Evolutionary conservation across 2,888 invertebrate genomes (phyloP).

Genomic region (Drosophila pseudotakahashii): DNA sequence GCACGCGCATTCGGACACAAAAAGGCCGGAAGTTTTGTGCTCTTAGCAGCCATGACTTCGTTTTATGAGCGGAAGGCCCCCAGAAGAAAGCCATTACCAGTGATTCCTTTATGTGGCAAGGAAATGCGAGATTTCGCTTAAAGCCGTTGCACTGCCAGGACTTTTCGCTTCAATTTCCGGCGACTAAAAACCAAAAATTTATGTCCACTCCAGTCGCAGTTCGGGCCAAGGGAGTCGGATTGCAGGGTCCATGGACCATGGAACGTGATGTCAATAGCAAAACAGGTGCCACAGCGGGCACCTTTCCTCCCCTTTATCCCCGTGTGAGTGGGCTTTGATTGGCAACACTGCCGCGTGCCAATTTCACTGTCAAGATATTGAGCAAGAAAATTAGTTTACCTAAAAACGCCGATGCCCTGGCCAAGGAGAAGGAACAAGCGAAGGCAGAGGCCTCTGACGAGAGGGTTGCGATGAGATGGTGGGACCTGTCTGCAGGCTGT

Average conservation of each 20-base stretch:
- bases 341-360: conserved; percentile 77
- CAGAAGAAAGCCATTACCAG: conserved; percentile 41
- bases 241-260: conserved; percentile 40
- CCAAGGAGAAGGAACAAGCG: background rate
- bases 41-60: conserved; percentile 71
- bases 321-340: conserved; percentile 62
- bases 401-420: conserved; percentile 57
- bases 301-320: conserved; percentile 4
- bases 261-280: conserved; percentile 76
- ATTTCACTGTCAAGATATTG: conserved; percentile 83
- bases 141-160: conserved; percentile 31
- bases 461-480: conserved; percentile 2
- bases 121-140: conserved; percentile 68
- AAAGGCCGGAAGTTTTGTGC: conserved; percentile 77
- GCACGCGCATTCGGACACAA: conserved; percentile 55
- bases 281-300: conserved; percentile 57
- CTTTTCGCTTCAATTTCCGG: conserved; percentile 71
- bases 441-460: background rate
- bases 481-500: conserved; percentile 63
- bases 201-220: conserved; percentile 59
- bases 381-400: conserved; percentile 83
- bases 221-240: conserved; percentile 24
- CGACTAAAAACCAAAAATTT: conserved; percentile 68
- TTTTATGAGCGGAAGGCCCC: conserved; percentile 44
- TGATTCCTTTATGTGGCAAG: conserved; percentile 69